Evolutionary conservation across 2,113 vertebrate genomes (phyloP), one percentile per base, ranked within the genome.

Genomic region (Kryptolebias marmoratus): DNA sequence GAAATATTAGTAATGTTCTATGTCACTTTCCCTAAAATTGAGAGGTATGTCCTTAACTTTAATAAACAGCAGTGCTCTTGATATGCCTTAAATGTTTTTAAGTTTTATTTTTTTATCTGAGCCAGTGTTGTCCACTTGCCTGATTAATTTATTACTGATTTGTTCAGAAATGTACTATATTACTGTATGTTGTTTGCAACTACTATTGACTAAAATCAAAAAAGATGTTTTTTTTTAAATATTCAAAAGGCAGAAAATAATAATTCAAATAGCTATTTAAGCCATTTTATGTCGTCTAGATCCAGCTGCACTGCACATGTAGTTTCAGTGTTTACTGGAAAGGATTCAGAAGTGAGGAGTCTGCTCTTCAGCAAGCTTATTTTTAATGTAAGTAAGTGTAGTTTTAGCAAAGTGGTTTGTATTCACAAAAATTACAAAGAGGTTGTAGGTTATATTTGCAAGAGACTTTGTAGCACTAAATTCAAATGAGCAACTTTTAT

Each of bases 391-490:
- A 16, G 18, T 56, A 68, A 56, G 44, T 49, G 67, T 27, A 27
- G 45, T 47, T 57, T 52, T 68, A 28, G 66, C 42, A 58, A 68
- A 57, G 16, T 48, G 15, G n/a, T 49, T 69, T 59, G 5, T 45
- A 13, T 39, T 59, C 31, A 70, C 31, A 16, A 50, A 2, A 13
- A 13, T 31, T n/a, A 31, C 47, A 47, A 57, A 47, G 6, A 50
- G 3, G 7, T 50, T 50, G 49, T 1, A 50, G 49, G 44, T 30
- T 42, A 7, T n/a, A 15, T 44, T 55, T 48, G 28, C 15, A 22
- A 18, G 54, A 12, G 52, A 55, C 44, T 39, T 9, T 36, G 16
- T n/a, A 12, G 32, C 49, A 39, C 13, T 65, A 31, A 53, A 53
- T 13, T n/a, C 36, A 22, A 50, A 8, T 10, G n/a, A 7, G 16